phyloP scores from a whole-genome alignment of 1,140 invertebrate species.

The Artemia franciscana region DNA sequence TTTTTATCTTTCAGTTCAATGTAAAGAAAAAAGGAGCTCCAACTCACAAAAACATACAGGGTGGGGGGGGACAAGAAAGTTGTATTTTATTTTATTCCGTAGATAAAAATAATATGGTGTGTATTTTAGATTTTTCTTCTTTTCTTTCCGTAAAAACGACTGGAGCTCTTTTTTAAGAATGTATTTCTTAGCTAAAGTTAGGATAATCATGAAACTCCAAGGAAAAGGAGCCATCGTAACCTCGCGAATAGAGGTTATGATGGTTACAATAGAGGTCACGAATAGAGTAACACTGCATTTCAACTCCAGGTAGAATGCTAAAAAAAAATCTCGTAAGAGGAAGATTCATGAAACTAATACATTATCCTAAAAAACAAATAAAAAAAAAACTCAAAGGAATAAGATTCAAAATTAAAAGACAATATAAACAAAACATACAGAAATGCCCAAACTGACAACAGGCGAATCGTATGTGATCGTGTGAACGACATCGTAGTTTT shows the following conservation, averaged over 20 bases:
- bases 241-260: too few species aligned
- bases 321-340: neutral
- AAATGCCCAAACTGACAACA: constrained; percentile 57
- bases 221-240: too few species aligned
- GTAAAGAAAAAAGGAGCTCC: neutral
- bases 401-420: constrained; percentile 1
- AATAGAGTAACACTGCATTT: too few species aligned
- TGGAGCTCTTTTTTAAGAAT: neutral
- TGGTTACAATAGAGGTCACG: too few species aligned
- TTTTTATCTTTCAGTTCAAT: neutral
- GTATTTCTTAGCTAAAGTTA: neutral
- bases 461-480: constrained; percentile 73
- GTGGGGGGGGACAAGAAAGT: neutral
- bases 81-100: constrained; percentile 2
- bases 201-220: neutral
- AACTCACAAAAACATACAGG: neutral
- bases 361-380: neutral
- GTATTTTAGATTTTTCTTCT: too few species aligned
- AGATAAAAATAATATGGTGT: too few species aligned
- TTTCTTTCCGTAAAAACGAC: too few species aligned
- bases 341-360: neutral
- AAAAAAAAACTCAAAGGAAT: neutral
- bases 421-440: constrained; percentile 27
- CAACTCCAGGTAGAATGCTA: constrained; percentile 1
- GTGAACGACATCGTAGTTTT: constrained; percentile 62